Base-by-base conservation (phyloP, 2,888 invertebrate genomes). In the Zeuzera pyrina region DNA sequence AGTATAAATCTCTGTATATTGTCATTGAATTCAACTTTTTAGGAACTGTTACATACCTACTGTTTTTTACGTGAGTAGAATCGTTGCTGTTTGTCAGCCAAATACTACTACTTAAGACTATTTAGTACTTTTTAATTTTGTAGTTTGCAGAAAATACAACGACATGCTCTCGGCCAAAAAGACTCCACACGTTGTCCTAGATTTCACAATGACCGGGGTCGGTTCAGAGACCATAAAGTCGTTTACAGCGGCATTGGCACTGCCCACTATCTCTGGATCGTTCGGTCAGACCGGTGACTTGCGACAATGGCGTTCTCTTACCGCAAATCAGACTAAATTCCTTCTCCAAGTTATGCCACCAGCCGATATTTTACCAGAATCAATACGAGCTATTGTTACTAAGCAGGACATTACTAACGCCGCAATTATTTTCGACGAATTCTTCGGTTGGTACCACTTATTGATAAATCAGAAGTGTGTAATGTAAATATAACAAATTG, bases 341-440 rank as follows among this genome's bases (percentile, higher is more conserved):
- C 74, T 95, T 15, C 76, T 95, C 5, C 95, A 95, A 77, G 86
- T 94, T 23, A 89, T 89, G 78, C 94, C 95, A 0, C 95, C 95
- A 0, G 91, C 91, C 0, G 95, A 95, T 57, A 81, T 94, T 15
- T 88, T 95, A 40, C 92, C 95, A 0, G 92, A 94, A 66, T 89
- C 92, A 1, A 87, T 97, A 1, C 84, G 94, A 33, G 91, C 93
- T 26, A 88, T 97, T 45, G 92, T 94, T 2, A 84, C 87, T 0
- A 87, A 89, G 42, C 91, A 95, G 71, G 94, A 95, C 57, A 93
- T 97, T 33, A 93, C 93, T 3, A 95, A 95, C 60, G 95, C 95
- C 8, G 97, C 94, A 3, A 93, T 98, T 29, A 85, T 98, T 27
- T 97, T 93, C 62, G 97, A 98, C 55, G 88, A 91, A 13, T 89